Evolutionary conservation across 2,113 vertebrate species (phyloP), one percentile per base, ranked within the genome.

Genomic region (Vulpes lagopus): DNA sequence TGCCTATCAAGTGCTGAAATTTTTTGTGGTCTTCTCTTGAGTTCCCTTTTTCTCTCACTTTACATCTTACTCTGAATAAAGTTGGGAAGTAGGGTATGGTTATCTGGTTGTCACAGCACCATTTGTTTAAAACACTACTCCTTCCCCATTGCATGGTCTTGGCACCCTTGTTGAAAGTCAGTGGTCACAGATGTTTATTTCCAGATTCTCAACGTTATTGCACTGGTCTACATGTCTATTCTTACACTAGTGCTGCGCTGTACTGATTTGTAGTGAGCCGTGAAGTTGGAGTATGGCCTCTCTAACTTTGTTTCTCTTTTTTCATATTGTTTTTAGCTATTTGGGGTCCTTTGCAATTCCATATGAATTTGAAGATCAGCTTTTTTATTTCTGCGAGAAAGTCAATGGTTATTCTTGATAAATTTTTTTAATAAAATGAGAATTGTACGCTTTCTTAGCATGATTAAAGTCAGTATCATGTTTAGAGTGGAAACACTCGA

Each of bases 301-400:
- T 74, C 38, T 30, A 78, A 27, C n/a, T 67, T 91, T 80, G 15
- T 25, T 62, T 89, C 25, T n/a, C 35, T 23, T 62, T 62, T 80
- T 35, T 27, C 74, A 85, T 35, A 53, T 64, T 85, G 57, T 53
- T 62, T 62, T 62, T 73, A 17, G 15, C 57, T 55, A n/a, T 65
- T 57, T 62, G 19, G 27, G n/a, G 19, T 15, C 2, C n/a, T 60
- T 83, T 65, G 43, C 8, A 55, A 74, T 84, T 74, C 30, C 55
- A 35, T 55, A 32, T 76, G 27, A 65, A 83, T 59, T 90, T 57
- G 49, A 57, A 38, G 35, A 57, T 43, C 67, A 23, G 25, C 25
- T 83, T 95, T 74, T 95, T 43, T 30, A 90, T 57, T 65, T 95
- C 22, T 76, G 59, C n/a, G 76, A 65, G 30, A 30, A 22, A 79